Percentiles rank a stretch among this genome's conserved stretches.
Conservation (phyloP, 1,140 invertebrate species). For the Sycophila sp. region DNA sequence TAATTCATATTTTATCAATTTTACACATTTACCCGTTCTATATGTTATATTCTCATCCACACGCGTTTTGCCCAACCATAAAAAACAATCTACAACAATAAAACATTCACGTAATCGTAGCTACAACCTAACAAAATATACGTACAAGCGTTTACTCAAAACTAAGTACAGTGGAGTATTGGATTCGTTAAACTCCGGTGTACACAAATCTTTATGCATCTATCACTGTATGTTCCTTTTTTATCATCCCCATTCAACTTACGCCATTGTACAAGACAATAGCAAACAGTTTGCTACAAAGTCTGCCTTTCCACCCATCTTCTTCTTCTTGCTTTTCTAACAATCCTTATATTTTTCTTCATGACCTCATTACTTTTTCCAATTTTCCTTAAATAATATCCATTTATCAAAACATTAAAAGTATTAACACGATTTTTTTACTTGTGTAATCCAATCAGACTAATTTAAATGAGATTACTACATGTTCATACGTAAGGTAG, state of each 20-base stretch:
- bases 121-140: conserved; percentile 39
- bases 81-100: conserved; percentile 36
- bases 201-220: conserved; percentile 24
- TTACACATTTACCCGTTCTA: background rate
- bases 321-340: background rate
- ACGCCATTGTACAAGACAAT: conserved; percentile 15
- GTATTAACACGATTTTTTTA: conserved; percentile 18
- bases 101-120: conserved; percentile 31
- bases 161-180: conserved; percentile 30
- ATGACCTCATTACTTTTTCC: background rate
- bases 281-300: no score
- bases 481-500: conserved; percentile 33
- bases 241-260: conserved; percentile 13
- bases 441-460: conserved; percentile 24
- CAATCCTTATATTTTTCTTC: background rate
- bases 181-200: background rate
- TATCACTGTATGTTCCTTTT: conserved; percentile 26
- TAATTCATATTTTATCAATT: conserved; percentile 35
- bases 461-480: conserved; percentile 36
- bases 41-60: conserved; percentile 9
- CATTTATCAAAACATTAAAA: conserved; percentile 18
- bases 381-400: background rate
- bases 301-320: background rate
- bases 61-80: background rate
- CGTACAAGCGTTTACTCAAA: conserved; percentile 21